Base-by-base conservation (phyloP, 2,797 vertebrate species). In the Pangasius djambal region DNA sequence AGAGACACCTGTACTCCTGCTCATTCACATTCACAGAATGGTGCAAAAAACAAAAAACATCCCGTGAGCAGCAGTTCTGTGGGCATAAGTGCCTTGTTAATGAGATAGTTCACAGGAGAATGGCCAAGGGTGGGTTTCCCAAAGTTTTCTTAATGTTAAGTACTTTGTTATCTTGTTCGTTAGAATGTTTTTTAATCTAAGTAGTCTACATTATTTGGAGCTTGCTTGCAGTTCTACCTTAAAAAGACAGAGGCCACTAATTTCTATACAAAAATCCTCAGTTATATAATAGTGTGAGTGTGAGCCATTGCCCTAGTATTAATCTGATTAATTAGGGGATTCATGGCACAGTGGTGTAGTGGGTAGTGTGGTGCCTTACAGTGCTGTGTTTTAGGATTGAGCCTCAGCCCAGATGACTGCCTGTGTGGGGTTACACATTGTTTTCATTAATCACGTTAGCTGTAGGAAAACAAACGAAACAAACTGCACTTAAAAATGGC, bases 161-260 rank as follows among this genome's bases (percentile, higher is more conserved):
- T 78, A 78, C 44, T 57, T 34, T 6, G 1, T 31, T 55, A 55
- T 55, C 4, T 20, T 18, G 6, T 81, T 78, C 6, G 2, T 52
- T 78, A 52, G 13, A 22, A 81, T 6, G 25, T 78, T 78, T 15
- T 78, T 28, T 18, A 55, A 31, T 20, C 13, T 34, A 79, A 57
- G n/a, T 57, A 31, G 13, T 78, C 52, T 16, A 48, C 7, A 0
- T 77, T 31, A 34, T 81, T 37, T 81, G 16, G 8, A 57, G 16
- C n/a, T 57, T 81, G 52, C 10, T 6, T 57, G 78, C 28, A 57
- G 18, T 81, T 81, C 52, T 81, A 57, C 18, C 18, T 81, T 1
- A 34, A 55, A 79, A 79, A 79, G 77, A 79, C 74, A 77, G 50
- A 55, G 77, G 77, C 50, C 6, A n/a, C 48, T 55, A 55, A 55